Evolutionary conservation across 2,888 invertebrate species (phyloP).

Genomic region (Eurois occulta): DNA sequence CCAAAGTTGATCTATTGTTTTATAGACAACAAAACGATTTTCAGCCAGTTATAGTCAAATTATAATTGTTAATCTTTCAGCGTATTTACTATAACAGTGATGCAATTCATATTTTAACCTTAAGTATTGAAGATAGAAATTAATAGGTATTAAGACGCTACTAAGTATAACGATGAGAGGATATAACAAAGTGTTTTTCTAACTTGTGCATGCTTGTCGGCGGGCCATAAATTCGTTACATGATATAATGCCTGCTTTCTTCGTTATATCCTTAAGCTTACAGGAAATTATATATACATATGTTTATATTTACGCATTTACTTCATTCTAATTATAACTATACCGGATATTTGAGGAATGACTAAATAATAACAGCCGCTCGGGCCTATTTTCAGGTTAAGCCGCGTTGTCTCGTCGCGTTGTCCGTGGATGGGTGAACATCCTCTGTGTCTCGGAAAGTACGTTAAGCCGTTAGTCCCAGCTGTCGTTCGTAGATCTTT

Average conservation of each 20-base stretch:
- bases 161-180: conserved; percentile 1
- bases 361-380: too few relatives aligned
- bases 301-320: not conserved
- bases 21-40: not conserved
- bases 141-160: not conserved
- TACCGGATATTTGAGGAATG: not conserved
- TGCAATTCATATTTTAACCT: not conserved
- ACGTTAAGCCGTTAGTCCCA: too few relatives aligned
- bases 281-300: conserved; percentile 19
- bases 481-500: too few relatives aligned
- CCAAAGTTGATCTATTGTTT: not conserved
- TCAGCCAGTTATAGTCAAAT: not conserved
- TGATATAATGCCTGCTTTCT: conserved; percentile 34
- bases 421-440: too few relatives aligned
- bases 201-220: conserved; percentile 33
- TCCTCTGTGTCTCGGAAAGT: too few relatives aligned
- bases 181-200: conserved; percentile 27
- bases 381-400: too few relatives aligned
- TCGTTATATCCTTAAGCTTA: conserved; percentile 23
- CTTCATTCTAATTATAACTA: not conserved
- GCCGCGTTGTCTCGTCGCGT: too few relatives aligned
- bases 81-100: not conserved
- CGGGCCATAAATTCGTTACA: conserved; percentile 39
- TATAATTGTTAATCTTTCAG: not conserved
- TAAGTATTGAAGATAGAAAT: not conserved